Evolutionary conservation across 2,113 vertebrate species (phyloP).

Genomic region (Oncorhynchus gorbuscha): DNA sequence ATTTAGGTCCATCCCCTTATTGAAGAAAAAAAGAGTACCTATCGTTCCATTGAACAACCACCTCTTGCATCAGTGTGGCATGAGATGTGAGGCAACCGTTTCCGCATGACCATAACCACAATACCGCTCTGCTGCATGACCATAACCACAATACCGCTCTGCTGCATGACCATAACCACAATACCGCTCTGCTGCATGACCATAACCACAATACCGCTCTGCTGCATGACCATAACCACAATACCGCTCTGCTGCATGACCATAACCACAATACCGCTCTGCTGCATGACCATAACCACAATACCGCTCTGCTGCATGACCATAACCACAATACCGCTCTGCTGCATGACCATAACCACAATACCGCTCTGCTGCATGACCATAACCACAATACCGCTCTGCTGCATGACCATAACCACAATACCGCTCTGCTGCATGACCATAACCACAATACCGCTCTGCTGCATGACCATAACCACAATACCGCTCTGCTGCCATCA

Average conservation of each 20-base stretch:
- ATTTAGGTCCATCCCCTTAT: conserved; percentile 92
- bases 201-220: conserved; percentile 10
- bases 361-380: conserved; percentile 2
- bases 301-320: conserved; percentile 2
- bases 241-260: conserved; percentile 2
- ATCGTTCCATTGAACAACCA: conserved; percentile 69
- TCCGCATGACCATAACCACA: conserved; percentile 45
- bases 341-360: background rate
- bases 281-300: background rate
- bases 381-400: conserved; percentile 10
- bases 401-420: background rate
- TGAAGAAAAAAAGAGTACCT: conserved; percentile 77
- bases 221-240: background rate
- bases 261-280: conserved; percentile 10
- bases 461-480: conserved; percentile 27
- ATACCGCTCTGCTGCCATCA: background rate
- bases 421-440: conserved; percentile 2
- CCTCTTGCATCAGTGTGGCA: conserved; percentile 59
- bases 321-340: conserved; percentile 10
- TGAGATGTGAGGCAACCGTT: conserved; percentile 63
- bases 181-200: conserved; percentile 2
- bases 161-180: background rate
- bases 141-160: conserved; percentile 10
- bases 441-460: conserved; percentile 10
- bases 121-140: too few relatives aligned